phyloP scores from a whole-genome alignment of 2,797 vertebrate species.

The Pagetopsis macropterus region DNA sequence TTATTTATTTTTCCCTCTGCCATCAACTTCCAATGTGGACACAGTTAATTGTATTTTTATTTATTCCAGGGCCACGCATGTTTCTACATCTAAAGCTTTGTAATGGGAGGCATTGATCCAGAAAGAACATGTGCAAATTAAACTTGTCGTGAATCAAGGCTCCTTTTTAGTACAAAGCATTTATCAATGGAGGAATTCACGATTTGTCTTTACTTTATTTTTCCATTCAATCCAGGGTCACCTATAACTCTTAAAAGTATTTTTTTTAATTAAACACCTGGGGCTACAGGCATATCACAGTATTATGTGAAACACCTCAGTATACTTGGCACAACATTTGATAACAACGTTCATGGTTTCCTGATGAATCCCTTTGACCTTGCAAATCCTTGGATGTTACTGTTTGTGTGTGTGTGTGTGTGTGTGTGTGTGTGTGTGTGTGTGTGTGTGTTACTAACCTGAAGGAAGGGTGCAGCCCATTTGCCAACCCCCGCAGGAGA shows the following conservation, averaged over 20 bases:
- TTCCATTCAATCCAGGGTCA: conserved; percentile 12
- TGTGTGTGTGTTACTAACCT: no score
- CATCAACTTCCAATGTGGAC: neutral
- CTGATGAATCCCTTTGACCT: neutral
- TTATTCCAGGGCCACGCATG: conserved; percentile 14
- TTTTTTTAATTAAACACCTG: conserved; percentile 4
- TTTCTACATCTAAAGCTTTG: conserved; percentile 16
- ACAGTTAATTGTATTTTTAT: neutral
- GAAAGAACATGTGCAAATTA: neutral
- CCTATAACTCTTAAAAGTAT: neutral
- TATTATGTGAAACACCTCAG: conserved; percentile 4
- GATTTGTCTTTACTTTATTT: conserved; percentile 12
- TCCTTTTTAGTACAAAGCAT: conserved; percentile 12
- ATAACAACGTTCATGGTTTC: neutral
- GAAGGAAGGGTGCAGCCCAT: no score
- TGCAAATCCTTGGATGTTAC: neutral
- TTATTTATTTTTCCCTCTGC: neutral
- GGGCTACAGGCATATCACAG: neutral
- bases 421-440: no score
- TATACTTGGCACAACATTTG: neutral
- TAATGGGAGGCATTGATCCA: conserved; percentile 21
- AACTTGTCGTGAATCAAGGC: conserved; percentile 24
- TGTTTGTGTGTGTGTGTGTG: no score
- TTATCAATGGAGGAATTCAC: conserved; percentile 46
- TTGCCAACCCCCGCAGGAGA: no score